Evolutionary conservation across 2,113 vertebrate species (phyloP).

Genomic region (Calypte anna): DNA sequence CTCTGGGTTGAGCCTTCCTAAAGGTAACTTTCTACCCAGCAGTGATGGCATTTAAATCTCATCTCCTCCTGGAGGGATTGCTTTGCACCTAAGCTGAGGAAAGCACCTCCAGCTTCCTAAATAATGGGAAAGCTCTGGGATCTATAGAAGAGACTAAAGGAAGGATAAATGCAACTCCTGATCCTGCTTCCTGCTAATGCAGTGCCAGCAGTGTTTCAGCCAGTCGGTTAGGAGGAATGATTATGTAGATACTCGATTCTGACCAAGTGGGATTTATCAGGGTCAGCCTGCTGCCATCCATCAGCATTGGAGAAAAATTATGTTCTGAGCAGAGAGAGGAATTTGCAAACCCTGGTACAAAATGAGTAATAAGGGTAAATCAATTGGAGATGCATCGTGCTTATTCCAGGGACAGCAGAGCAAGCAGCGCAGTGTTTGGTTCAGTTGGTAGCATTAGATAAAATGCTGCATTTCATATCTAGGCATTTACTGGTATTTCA

Average conservation of each 20-base stretch:
- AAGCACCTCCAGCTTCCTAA: neutral
- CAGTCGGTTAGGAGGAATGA: neutral
- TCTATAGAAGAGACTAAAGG: neutral
- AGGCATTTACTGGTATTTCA: constrained; percentile 3
- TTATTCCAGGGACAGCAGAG: neutral
- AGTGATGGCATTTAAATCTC: neutral
- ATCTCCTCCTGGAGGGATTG: neutral
- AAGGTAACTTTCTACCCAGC: neutral
- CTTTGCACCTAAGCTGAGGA: neutral
- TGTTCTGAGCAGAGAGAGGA: neutral
- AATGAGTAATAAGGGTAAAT: constrained; percentile 44
- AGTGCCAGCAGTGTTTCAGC: neutral
- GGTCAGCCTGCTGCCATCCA: neutral
- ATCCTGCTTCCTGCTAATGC: neutral
- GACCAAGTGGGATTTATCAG: constrained; percentile 36
- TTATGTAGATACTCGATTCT: neutral
- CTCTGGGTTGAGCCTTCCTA: neutral
- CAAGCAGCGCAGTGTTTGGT: neutral
- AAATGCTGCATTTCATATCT: neutral
- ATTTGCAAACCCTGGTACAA: constrained; percentile 22
- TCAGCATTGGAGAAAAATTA: neutral
- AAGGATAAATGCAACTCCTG: neutral
- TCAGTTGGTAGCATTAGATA: neutral
- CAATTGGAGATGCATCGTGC: constrained; percentile 10
- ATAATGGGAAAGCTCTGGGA: neutral